A percentile compares a stretch with the other conserved stretches of the same genome.
Evolutionary conservation across 2,888 invertebrate genomes (phyloP).

Genomic region (Rhyacophila evoluta): DNA sequence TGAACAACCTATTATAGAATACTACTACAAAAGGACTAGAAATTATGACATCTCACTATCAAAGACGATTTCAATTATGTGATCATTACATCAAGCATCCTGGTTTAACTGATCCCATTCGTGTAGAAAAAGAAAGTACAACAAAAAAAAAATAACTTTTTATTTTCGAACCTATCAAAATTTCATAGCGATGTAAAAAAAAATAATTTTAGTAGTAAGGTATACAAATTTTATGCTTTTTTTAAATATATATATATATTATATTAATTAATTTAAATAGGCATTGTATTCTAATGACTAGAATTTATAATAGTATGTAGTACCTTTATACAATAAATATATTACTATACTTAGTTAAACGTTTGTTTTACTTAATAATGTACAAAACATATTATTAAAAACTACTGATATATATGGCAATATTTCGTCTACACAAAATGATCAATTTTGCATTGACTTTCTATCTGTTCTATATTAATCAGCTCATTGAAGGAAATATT

Average conservation of each 20-base stretch:
- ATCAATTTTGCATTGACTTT: neutral
- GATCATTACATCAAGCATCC: too few species aligned
- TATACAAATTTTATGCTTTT: constrained; percentile 6
- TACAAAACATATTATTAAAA: constrained; percentile 14
- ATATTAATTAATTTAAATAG: neutral
- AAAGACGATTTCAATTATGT: too few species aligned
- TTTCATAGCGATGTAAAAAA: too few species aligned
- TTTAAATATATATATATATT: constrained; percentile 10
- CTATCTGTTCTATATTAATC: neutral
- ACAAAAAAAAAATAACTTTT: too few species aligned
- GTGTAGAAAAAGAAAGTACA: too few species aligned
- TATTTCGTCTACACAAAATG: neutral
- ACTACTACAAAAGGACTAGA: too few species aligned
- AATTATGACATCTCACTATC: too few species aligned
- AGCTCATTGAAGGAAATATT: neutral
- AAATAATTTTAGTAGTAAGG: neutral
- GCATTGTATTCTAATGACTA: constrained; percentile 17
- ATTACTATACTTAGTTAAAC: neutral
- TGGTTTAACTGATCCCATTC: too few species aligned
- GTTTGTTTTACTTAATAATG: neutral
- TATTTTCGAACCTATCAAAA: too few species aligned
- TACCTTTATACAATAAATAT: constrained; percentile 14
- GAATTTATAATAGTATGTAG: neutral
- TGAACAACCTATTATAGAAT: too few species aligned
- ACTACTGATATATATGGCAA: constrained; percentile 3